Evolutionary conservation across 2,888 invertebrate species (phyloP).

Genomic region (Amblyjoppa fuscipennis): DNA sequence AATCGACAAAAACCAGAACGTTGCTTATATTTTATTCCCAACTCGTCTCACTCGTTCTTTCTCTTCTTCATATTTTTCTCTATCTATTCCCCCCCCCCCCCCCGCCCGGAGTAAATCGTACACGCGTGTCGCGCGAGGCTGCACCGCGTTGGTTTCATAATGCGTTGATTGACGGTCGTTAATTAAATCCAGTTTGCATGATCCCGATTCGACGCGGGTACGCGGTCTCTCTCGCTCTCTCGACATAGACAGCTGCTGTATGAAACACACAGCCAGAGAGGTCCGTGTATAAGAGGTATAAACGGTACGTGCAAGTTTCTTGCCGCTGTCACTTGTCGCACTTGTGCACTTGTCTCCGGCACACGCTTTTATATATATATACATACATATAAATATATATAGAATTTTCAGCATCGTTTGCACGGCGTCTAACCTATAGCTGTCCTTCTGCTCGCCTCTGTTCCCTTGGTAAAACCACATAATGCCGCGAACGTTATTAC

Average conservation of each 20-base stretch:
- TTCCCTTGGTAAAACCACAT: slow-evolving; percentile 57
- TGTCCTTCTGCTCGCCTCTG: slow-evolving; percentile 34
- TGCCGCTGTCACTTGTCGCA: slow-evolving; percentile 61
- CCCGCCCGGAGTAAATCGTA: slow-evolving; percentile 41
- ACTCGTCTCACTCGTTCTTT: slow-evolving; percentile 17
- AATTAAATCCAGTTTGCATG: slow-evolving; percentile 79
- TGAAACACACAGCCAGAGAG: slow-evolving; percentile 28
- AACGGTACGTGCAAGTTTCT: slow-evolving; percentile 59
- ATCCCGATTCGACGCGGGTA: slow-evolving; percentile 72
- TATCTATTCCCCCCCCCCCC: slow-evolving; percentile 5
- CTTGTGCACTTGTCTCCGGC: slow-evolving; percentile 45
- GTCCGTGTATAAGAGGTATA: slow-evolving; percentile 11
- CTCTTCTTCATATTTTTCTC: slow-evolving; percentile 1
- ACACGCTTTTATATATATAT: slow-evolving; percentile 35
- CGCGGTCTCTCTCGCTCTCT: slow-evolving; percentile 44
- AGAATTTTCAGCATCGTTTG: slow-evolving; percentile 56
- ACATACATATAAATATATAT: slow-evolving; percentile 20
- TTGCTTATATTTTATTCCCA: not conserved
- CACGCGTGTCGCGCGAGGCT: slow-evolving; percentile 27
- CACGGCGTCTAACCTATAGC: slow-evolving; percentile 33
- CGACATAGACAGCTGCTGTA: slow-evolving; percentile 36
- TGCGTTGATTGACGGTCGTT: slow-evolving; percentile 72
- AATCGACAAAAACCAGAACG: not conserved
- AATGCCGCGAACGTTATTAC: slow-evolving; percentile 59
- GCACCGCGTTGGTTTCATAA: slow-evolving; percentile 69